Evolutionary conservation across 2,888 invertebrate species (phyloP).

Genomic region (Pedicia rivosa): DNA sequence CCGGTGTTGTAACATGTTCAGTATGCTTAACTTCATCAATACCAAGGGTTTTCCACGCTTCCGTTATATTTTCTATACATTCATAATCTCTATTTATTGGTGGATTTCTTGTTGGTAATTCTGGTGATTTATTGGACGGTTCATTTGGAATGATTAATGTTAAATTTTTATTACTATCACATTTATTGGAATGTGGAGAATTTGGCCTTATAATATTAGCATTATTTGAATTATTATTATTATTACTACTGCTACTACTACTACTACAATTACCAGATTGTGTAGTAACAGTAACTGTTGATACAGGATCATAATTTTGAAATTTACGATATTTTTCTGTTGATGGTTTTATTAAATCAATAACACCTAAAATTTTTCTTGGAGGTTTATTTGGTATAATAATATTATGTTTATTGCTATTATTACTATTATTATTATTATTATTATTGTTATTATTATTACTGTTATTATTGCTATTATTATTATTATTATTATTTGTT

Average conservation of each 20-base stretch:
- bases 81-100: conserved; percentile 41
- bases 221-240: neutral
- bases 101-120: neutral
- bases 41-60: conserved; percentile 71
- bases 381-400: conserved; percentile 28
- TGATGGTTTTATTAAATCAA: conserved; percentile 4
- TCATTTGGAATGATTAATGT: neutral
- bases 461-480: no score
- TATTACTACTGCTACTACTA: neutral
- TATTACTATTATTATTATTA: no score
- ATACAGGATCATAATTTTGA: conserved; percentile 28
- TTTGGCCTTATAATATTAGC: neutral
- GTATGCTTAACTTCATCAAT: conserved; percentile 56
- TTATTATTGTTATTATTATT: no score
- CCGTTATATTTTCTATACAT: conserved; percentile 55
- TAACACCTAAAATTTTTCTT: conserved; percentile 20
- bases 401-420: conserved; percentile 10
- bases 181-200: neutral
- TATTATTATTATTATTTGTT: no score
- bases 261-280: neutral
- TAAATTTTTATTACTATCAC: conserved; percentile 1
- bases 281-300: conserved; percentile 15
- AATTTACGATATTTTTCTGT: conserved; percentile 25
- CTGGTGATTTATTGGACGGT: neutral
- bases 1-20: conserved; percentile 33